Percentiles rank a stretch among this genome's conserved stretches.
Conservation (phyloP, 2,113 vertebrate genomes). For the Atherinomorus stipes region DNA sequence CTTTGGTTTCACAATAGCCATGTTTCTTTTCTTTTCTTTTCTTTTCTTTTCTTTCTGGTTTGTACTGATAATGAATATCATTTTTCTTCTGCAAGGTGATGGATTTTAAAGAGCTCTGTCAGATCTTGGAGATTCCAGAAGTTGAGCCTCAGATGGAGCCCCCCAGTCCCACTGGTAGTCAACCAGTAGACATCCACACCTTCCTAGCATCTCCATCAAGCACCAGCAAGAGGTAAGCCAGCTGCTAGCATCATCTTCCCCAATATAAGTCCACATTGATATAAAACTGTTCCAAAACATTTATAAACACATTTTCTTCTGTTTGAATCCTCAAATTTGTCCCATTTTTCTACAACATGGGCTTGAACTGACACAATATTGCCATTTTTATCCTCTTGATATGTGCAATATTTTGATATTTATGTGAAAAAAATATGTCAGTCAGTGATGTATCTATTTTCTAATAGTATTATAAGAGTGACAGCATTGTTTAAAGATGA, state of each 20-base stretch:
- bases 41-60: neutral
- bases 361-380: too few species aligned
- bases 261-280: neutral
- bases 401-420: too few species aligned
- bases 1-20: neutral
- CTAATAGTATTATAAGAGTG: too few species aligned
- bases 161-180: constrained; percentile 73
- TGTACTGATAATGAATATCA: neutral
- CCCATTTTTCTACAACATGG: too few species aligned
- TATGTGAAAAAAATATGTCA: too few species aligned
- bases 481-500: too few species aligned
- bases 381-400: too few species aligned
- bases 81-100: constrained; percentile 83
- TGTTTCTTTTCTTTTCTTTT: neutral
- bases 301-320: too few species aligned
- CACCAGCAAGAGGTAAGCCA: constrained; percentile 88
- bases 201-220: constrained; percentile 94
- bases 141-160: constrained; percentile 77
- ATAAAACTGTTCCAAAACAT: neutral
- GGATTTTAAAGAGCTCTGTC: constrained; percentile 90
- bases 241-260: neutral
- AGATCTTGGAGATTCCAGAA: constrained; percentile 88
- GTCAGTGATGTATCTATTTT: too few species aligned
- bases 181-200: constrained; percentile 84
- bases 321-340: too few species aligned